A percentile compares a stretch with the other conserved stretches of the same genome.
Evolutionary conservation across 2,113 vertebrate species (phyloP).

Genomic region (Microcebus murinus): DNA sequence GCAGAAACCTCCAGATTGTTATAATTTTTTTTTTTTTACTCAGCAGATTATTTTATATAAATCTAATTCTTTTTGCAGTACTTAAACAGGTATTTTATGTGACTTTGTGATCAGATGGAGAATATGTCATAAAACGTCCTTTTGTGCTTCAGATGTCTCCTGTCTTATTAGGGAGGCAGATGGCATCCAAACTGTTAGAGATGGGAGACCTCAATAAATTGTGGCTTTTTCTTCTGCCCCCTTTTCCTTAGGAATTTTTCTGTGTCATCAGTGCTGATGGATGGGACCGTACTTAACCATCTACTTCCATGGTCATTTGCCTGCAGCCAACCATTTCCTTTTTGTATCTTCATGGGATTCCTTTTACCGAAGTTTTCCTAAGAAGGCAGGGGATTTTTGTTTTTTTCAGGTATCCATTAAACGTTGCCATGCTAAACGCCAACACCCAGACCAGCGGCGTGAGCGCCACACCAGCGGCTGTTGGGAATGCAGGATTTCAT

Average conservation of each 20-base stretch:
- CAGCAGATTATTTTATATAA: not conserved
- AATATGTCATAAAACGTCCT: not conserved
- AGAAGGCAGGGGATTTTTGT: not conserved
- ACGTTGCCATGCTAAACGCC: not conserved
- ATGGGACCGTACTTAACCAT: not conserved
- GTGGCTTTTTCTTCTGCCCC: not conserved
- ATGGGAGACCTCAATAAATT: not conserved
- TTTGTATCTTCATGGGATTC: not conserved
- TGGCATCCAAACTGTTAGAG: not conserved
- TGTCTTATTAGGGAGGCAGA: slow-evolving; percentile 9
- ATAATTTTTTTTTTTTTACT: not conserved
- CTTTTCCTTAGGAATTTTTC: not conserved
- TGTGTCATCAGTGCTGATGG: not conserved
- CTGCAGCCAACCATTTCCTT: not conserved
- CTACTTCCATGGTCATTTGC: not conserved
- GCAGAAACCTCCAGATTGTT: not conserved
- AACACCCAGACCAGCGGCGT: not conserved
- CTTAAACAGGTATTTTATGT: not conserved
- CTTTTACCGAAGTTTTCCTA: not conserved
- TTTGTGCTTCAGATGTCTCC: not conserved
- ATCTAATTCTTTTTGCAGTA: not conserved
- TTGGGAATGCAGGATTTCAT: not conserved
- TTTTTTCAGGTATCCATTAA: not conserved
- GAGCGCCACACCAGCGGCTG: not conserved
- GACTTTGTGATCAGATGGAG: slow-evolving; percentile 2